Conservation (phyloP, 1,140 invertebrate genomes). For the Brachionus rubens region DNA sequence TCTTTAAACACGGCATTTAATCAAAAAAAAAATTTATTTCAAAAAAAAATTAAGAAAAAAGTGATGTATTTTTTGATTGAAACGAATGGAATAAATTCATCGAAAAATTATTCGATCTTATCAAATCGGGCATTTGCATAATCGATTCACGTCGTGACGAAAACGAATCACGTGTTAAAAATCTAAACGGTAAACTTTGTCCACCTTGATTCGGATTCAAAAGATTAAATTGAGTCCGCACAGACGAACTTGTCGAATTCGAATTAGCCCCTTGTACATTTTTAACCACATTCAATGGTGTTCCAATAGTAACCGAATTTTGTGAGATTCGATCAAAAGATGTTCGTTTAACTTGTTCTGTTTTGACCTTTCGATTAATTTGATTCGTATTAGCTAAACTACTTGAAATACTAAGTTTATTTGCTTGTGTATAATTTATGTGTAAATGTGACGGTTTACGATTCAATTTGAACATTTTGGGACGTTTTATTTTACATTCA, state of each 20-base stretch:
- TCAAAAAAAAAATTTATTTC: neutral
- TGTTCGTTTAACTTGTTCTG: conserved; percentile 25
- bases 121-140: conserved; percentile 21
- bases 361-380: neutral
- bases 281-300: neutral
- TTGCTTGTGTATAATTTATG: neutral
- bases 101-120: conserved; percentile 40
- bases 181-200: conserved; percentile 7
- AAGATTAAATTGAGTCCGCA: neutral
- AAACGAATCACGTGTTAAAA: conserved; percentile 15
- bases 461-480: neutral
- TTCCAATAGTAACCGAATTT: neutral
- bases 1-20: neutral
- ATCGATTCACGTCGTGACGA: conserved; percentile 2
- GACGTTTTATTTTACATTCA: conserved; percentile 2
- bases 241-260: conserved; percentile 1
- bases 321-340: neutral
- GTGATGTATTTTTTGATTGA: conserved; percentile 28
- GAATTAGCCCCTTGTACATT: neutral
- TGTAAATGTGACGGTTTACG: neutral
- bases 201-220: neutral
- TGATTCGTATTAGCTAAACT: neutral
- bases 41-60: neutral
- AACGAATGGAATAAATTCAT: conserved; percentile 30
- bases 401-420: neutral